Base-by-base conservation (phyloP, 2,888 invertebrate genomes). In the Synergus itoensis region DNA sequence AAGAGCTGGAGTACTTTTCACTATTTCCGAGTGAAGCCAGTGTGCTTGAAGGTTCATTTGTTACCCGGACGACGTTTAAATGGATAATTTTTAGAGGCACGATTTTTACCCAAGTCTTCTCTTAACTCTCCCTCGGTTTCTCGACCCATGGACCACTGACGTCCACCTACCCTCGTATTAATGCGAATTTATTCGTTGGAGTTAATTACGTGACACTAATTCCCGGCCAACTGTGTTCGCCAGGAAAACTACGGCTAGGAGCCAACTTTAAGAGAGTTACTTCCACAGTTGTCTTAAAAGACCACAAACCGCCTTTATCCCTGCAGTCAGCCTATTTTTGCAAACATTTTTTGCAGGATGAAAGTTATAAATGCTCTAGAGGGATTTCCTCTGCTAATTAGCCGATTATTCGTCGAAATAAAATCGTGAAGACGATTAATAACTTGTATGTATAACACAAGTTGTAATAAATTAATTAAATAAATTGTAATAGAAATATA, bases 171-270 rank as follows among this genome's bases (percentile, higher is more conserved):
- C 86, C 84, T 83, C 80, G 81, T 84, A 87, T 89, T 90, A 90
- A 90, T 90, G 88, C 86, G 89, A 89, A 91, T 90, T 90, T 91
- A 91, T 90, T 90, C 88, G 86, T 84, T 85, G 78, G 86, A 90
- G 89, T 90, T 91, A 90, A 91, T 91, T 90, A 90, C 89, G 89
- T 90, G 90, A 90, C 90, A 89, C 89, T 90, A 90, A 90, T 91
- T 91, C 89, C 87, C 88, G 86, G 82, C 88, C 88, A 89, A 90
- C 89, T 90, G 88, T 83, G 84, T 85, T 83, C 86, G 80, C 82
- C 83, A 83, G 84, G 83, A 84, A 85, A 85, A 85, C 83, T 83
- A 84, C 81, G 36, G 21, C 48, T n/a, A 76, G 81, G 83, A 80
- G 82, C 82, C 81, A 83, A 85, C 84, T 82, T 80, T 84, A 82